Evolutionary conservation across 2,888 invertebrate genomes (phyloP).

Genomic region (Himalopsyche kuldschensis): DNA sequence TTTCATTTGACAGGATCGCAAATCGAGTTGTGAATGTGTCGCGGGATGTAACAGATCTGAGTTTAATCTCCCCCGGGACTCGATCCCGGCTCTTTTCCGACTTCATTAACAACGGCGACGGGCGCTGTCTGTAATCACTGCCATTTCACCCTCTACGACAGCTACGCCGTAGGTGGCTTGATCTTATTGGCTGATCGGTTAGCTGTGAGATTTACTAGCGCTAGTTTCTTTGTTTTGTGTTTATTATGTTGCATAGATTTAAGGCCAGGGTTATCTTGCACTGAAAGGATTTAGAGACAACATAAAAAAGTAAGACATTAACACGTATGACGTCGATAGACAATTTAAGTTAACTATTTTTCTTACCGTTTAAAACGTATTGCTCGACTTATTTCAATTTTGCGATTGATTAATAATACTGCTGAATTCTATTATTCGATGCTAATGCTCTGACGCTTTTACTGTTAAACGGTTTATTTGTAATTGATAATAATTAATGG

Average conservation of each 20-base stretch:
- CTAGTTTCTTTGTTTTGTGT: not conserved
- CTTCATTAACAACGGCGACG: not conserved
- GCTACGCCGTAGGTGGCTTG: not conserved
- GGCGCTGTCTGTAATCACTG: not conserved
- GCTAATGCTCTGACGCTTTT: no score
- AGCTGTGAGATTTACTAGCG: not conserved
- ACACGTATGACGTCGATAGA: no score
- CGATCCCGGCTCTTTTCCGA: not conserved
- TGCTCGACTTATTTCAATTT: no score
- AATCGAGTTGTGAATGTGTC: not conserved
- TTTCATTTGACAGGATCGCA: not conserved
- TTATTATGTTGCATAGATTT: not conserved
- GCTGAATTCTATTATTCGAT: no score
- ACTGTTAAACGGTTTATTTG: no score
- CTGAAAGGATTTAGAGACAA: no score
- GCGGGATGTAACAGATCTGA: not conserved
- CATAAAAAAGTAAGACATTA: no score
- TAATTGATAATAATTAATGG: no score
- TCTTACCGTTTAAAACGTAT: no score
- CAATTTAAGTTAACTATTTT: no score
- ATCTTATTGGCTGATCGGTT: not conserved
- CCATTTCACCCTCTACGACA: not conserved
- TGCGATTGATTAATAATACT: no score
- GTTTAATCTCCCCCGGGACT: not conserved
- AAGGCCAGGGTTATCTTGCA: no score